Percentiles rank a stretch among this genome's conserved stretches.
Evolutionary conservation across 2,797 vertebrate species (phyloP).

Genomic region (Notoglanidium macrostoma): DNA sequence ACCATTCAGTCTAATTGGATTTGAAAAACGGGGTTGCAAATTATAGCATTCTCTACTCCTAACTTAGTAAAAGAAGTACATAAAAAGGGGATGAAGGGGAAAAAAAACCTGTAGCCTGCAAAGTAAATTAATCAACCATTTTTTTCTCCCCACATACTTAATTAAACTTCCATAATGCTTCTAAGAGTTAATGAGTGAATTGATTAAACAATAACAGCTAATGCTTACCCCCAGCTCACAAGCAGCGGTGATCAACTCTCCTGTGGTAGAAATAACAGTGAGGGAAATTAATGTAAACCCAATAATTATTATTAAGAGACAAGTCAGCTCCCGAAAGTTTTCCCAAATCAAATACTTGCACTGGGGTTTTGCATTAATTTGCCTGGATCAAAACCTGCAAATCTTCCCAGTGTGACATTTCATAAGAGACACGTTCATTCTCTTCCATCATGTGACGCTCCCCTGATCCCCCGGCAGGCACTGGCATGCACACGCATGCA

Average conservation of each 20-base stretch:
- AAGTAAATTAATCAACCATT: conserved; percentile 99
- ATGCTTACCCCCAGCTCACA: conserved; percentile 99
- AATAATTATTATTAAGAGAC: conserved; percentile 99
- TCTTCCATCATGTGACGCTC: conserved; percentile 75
- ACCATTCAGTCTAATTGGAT: conserved; percentile 99
- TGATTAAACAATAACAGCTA: conserved; percentile 99
- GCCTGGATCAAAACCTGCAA: conserved; percentile 97
- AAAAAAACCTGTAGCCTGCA: conserved; percentile 88
- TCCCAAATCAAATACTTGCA: conserved; percentile 99
- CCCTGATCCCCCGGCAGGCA: conserved; percentile 69
- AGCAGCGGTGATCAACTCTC: conserved; percentile 99
- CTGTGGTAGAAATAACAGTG: conserved; percentile 92
- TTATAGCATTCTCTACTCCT: conserved; percentile 99
- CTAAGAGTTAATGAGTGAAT: conserved; percentile 99
- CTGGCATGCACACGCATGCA: conserved; percentile 58
- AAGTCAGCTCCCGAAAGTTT: conserved; percentile 99
- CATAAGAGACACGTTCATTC: conserved; percentile 85
- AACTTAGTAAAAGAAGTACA: conserved; percentile 92
- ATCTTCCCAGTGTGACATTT: conserved; percentile 99
- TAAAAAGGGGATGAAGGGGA: conserved; percentile 68
- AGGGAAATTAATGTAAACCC: conserved; percentile 98
- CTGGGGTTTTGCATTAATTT: conserved; percentile 99
- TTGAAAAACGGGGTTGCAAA: conserved; percentile 99
- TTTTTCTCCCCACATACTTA: conserved; percentile 89
- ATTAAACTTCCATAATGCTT: conserved; percentile 99